These are phyloP conservation scores for Zhuqinia jingwanae DNA, from an alignment of 2,888 invertebrate genomes.

Conservation along the genomic window DNA sequence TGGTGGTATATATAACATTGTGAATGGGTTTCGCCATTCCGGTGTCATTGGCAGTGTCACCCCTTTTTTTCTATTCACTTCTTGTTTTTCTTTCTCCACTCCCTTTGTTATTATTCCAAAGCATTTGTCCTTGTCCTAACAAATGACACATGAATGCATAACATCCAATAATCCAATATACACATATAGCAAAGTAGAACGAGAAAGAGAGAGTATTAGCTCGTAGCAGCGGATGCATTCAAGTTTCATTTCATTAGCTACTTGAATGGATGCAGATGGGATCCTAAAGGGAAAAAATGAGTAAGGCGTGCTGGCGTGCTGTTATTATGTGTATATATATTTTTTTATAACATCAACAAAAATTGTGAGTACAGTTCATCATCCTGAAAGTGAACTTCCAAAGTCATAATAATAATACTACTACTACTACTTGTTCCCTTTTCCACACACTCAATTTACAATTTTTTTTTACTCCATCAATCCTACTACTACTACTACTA, in stretches of 20 bases:
- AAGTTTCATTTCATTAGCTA: constrained; percentile 41
- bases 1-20: constrained; percentile 38
- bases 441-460: constrained; percentile 35
- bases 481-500: no score
- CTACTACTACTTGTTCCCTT: constrained; percentile 14
- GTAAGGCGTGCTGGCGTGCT: neutral
- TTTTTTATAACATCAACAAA: constrained; percentile 6
- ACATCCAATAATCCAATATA: constrained; percentile 59
- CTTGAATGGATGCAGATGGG: constrained; percentile 38
- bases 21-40: constrained; percentile 56
- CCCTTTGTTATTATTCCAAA: constrained; percentile 62
- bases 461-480: constrained; percentile 10
- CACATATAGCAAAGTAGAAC: no score
- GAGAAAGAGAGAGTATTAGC: constrained; percentile 2
- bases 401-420: constrained; percentile 37
- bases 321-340: neutral
- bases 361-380: constrained; percentile 25
- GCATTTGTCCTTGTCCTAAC: constrained; percentile 67
- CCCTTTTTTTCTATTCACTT: constrained; percentile 59
- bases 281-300: constrained; percentile 9
- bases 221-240: constrained; percentile 16
- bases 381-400: constrained; percentile 18
- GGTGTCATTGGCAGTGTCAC: constrained; percentile 65
- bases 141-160: constrained; percentile 63
- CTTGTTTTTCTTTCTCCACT: constrained; percentile 58